A percentile compares a stretch with the other conserved stretches of the same genome.
Evolutionary conservation across 1,140 invertebrate species (phyloP).

Genomic region (Aphaenogaster ashmeadi): DNA sequence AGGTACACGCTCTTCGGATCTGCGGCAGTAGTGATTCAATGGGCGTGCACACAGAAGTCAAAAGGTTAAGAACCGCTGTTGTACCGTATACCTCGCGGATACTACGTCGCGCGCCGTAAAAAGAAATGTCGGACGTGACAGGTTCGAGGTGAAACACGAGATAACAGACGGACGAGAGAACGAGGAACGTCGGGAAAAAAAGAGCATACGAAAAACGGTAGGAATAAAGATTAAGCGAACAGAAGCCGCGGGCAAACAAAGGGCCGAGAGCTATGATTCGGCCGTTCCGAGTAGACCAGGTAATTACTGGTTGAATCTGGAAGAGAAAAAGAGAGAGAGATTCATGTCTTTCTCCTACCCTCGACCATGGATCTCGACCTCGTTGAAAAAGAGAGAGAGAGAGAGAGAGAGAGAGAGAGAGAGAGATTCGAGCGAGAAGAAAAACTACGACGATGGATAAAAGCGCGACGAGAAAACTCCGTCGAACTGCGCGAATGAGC

Average conservation of each 20-base stretch:
- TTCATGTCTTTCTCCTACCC: conserved; percentile 63
- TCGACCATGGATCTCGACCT: conserved; percentile 33
- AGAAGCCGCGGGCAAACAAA: conserved; percentile 73
- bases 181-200: conserved; percentile 34
- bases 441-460: conserved; percentile 69
- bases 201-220: conserved; percentile 54
- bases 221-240: conserved; percentile 75
- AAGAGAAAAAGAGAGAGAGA: conserved; percentile 8
- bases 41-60: conserved; percentile 28
- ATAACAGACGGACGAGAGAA: conserved; percentile 62
- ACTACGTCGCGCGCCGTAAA: background rate
- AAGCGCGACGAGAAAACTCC: conserved; percentile 75
- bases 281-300: conserved; percentile 72
- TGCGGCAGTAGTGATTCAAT: background rate
- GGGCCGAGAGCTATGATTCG: conserved; percentile 73
- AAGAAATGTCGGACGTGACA: conserved; percentile 29
- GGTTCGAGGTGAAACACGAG: conserved; percentile 61
- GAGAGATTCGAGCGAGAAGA: conserved; percentile 11
- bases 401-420: background rate
- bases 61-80: conserved; percentile 45
- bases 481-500: conserved; percentile 71
- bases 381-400: conserved; percentile 52
- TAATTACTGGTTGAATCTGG: conserved; percentile 75
- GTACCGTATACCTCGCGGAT: conserved; percentile 22
- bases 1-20: background rate